Percentiles rank a stretch among this genome's conserved stretches.
phyloP scores from a whole-genome alignment of 2,888 invertebrate species.

The Dryocosmus kuriphilus region DNA sequence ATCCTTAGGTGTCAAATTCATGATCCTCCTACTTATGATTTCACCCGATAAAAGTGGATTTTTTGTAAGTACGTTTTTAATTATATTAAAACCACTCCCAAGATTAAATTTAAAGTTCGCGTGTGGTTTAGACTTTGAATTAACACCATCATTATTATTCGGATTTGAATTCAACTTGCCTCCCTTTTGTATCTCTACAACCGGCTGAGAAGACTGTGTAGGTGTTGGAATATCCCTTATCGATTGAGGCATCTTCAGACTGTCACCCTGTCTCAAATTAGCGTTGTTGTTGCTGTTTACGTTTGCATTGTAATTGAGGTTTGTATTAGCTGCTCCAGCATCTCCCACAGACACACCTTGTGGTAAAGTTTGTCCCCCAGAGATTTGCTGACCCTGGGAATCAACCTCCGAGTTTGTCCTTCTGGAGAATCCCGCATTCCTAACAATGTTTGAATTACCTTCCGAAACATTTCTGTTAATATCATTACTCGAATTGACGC shows the following conservation, averaged over 20 bases:
- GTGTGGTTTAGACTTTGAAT: neutral
- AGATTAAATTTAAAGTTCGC: neutral
- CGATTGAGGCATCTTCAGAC: neutral
- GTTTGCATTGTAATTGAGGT: slow-evolving; percentile 45
- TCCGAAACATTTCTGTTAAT: neutral
- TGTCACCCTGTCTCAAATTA: slow-evolving; percentile 40
- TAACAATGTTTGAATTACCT: neutral
- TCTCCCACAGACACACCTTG: neutral
- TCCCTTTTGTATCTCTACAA: neutral
- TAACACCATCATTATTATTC: neutral
- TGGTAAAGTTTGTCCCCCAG: neutral
- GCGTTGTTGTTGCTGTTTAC: slow-evolving; percentile 45
- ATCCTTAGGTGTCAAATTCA: neutral
- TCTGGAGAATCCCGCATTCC: neutral
- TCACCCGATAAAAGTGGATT: neutral
- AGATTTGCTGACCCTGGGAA: slow-evolving; percentile 8
- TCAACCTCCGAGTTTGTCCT: neutral
- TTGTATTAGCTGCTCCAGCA: slow-evolving; percentile 17
- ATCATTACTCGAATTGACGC: neutral
- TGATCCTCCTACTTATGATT: neutral
- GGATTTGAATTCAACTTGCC: neutral
- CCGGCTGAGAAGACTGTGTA: neutral
- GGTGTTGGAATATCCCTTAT: neutral
- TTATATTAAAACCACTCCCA: neutral
- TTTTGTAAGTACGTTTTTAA: neutral